Percentiles rank a stretch among this genome's conserved stretches.
These are phyloP conservation scores for Metellina segmentata DNA, from an alignment of 2,888 invertebrate species.

Conservation along the genomic window DNA sequence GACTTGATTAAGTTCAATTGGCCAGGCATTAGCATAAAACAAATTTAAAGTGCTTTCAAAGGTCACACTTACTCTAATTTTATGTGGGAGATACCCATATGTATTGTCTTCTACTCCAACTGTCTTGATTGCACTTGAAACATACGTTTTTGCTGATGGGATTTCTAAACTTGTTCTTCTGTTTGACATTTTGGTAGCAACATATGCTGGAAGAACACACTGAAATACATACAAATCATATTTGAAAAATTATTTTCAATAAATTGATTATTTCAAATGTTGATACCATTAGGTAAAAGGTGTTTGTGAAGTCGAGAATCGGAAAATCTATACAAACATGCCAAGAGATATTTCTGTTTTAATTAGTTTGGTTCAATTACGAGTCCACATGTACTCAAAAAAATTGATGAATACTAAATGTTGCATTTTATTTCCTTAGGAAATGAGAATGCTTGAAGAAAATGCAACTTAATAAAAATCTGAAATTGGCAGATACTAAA, in stretches of 20 bases:
- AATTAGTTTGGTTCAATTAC: no score
- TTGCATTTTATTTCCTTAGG: no score
- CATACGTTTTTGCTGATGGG: slow-evolving; percentile 80
- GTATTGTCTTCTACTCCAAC: slow-evolving; percentile 80
- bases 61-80: slow-evolving; percentile 79
- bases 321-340: background rate
- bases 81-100: slow-evolving; percentile 81
- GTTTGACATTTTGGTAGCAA: slow-evolving; percentile 81
- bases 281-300: background rate
- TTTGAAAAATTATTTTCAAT: no score
- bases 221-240: slow-evolving; percentile 9
- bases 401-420: no score
- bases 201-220: slow-evolving; percentile 81
- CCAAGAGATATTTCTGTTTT: background rate
- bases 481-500: no score
- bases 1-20: no score
- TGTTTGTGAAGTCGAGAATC: background rate
- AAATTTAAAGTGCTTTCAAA: background rate
- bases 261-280: background rate
- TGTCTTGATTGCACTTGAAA: slow-evolving; percentile 80
- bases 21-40: no score
- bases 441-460: no score
- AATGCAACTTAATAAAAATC: no score
- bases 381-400: background rate
- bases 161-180: slow-evolving; percentile 79